These are phyloP conservation scores for Tiphia femorata DNA, from an alignment of 2,888 invertebrate species.

Conservation along the genomic window DNA sequence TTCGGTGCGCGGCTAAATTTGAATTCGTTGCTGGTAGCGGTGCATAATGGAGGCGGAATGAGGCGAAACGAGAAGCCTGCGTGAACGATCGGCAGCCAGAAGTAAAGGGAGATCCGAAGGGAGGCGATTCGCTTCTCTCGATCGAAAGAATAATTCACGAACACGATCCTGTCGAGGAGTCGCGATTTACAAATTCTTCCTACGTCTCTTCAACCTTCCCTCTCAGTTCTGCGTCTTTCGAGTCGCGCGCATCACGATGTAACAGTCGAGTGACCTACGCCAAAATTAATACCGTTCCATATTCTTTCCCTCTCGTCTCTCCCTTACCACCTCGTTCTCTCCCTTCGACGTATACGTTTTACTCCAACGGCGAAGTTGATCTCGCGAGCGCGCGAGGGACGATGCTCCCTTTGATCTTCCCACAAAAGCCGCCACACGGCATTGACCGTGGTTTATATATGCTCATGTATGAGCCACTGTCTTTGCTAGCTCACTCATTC, in stretches of 20 bases:
- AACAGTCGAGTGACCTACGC: no score
- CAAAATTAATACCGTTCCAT: no score
- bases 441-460: constrained; percentile 68
- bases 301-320: no score
- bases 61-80: constrained; percentile 9
- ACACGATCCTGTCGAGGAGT: no score
- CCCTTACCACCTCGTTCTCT: not conserved
- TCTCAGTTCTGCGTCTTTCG: no score
- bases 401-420: constrained; percentile 61
- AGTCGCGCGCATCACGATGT: no score
- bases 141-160: no score
- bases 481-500: constrained; percentile 66
- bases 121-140: no score
- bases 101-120: no score
- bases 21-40: constrained; percentile 37
- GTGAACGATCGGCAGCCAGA: constrained; percentile 6
- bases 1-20: constrained; percentile 59
- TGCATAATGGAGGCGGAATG: constrained; percentile 24
- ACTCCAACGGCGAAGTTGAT: constrained; percentile 33
- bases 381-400: constrained; percentile 47
- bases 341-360: not conserved
- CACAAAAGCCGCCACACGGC: constrained; percentile 66
- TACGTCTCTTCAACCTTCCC: constrained; percentile 25
- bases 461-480: constrained; percentile 64
- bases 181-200: constrained; percentile 30